Evolutionary conservation across 2,888 invertebrate genomes (phyloP), one percentile per base, ranked within the genome.

Genomic region (Plagodis pulveraria): DNA sequence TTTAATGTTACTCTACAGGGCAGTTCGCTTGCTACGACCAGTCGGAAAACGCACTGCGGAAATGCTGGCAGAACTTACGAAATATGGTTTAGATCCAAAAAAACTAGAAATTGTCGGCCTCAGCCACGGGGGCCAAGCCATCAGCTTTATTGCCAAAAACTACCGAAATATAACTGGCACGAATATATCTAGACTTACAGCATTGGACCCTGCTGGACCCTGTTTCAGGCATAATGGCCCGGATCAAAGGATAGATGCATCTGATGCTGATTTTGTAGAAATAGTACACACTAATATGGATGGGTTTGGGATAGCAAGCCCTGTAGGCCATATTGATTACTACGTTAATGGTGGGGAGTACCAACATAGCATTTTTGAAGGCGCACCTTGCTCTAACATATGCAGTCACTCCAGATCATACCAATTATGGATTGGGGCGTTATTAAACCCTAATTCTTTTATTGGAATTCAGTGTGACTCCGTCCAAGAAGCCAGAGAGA

Each of bases 281-380:
- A 57, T 69, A 0, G 51, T 77, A 10, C 64, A 68, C 34, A 75
- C 76, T 0, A 75, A 76, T 40, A 71, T 61, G 2, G 73, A 74
- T 5, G 71, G 67, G 0, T 69, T 58, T 10, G 76, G 76, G 0
- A 66, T 67, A 36, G 71, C 72, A 4, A 8, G 36, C 62, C 71
- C 0, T 61, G 69, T 0, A 61, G 80, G 77, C 0, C 77, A 76
- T n/a, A 65, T 76, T 0, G 67, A 71, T 48, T 74, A 72, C 33
- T 78, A 78, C 50, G 63, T 78, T 1, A 77, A 77, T 51, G 77
- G 77, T 0, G 78, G 78, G 6, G 78, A 77, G 44, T 73, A 40
- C 47, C 78, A 79, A 49, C 57, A 59, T 0, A 56, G 55, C 0
- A 69, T 71, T 22, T 8, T 71, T 6, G 59, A 56, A 51, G 0